Evolutionary conservation across 2,888 invertebrate genomes (phyloP), one percentile per base, ranked within the genome.

Genomic region (Chromoteleia sp.): DNA sequence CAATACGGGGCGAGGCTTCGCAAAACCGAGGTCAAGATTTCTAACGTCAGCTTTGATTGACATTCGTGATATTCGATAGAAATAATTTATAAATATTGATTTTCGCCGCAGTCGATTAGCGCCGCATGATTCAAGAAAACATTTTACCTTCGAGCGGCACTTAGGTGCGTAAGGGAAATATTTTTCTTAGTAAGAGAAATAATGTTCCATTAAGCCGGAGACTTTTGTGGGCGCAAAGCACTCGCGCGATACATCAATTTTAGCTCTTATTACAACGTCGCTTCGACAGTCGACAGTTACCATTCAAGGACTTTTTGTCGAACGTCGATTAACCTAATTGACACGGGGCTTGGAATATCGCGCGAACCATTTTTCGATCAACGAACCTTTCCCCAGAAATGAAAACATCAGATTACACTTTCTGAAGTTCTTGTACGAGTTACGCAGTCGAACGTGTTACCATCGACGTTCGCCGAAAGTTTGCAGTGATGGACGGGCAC

Each of bases 401-500:
- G 73, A 73, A 79, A 73, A 79, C 54, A 61, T 79, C 68, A 61
- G 73, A 79, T 79, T 79, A 59, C 75, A 65, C 52, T 65, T 52
- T 68, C 3, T 41, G 5, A 70, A 80, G 52, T 63, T 75, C 63
- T 70, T 63, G 30, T 54, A 80, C 36, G 25, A 61, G 58, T 73
- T 79, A 21, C 73, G 41, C 43, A 14, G 43, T 50, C 52, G 15
- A 70, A 70, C 80, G 63, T 76, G 76, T 80, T 70, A 63, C 41
- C 50, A 56, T 65, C 67, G 67, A 68, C 59, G 58, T 74, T 73
- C 29, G 52, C 61, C 67, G n/a, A 77, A 77, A 77, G 77, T 15
- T 77, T 33, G 52, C 52, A 48, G 52, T 83, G 86, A 86, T 84
- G 82, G 86, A 86, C 84, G 80, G 84, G 81, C 84, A 83, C 82